Conservation (phyloP, 2,797 vertebrate genomes). For the Cynopterus sphinx region DNA sequence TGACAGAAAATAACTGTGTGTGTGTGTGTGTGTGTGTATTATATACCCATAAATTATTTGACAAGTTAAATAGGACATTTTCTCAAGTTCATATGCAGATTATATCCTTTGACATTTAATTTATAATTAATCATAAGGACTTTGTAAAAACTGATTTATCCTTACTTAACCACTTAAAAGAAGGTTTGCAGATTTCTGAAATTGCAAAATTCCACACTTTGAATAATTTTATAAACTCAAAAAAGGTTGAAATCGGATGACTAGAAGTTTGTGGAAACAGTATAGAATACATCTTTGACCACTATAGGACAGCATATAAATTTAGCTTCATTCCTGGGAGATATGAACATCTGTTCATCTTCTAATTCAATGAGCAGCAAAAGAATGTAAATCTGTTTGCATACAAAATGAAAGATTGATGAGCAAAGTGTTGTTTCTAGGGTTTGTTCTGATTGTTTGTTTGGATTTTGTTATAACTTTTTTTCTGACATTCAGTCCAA, state of each 20-base stretch:
- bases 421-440: neutral
- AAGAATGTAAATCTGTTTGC: slow-evolving; percentile 12
- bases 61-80: neutral
- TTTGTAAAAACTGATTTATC: neutral
- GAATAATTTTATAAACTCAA: neutral
- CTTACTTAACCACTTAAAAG: neutral
- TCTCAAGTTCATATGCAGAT: neutral
- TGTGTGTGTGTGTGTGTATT: neutral
- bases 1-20: neutral
- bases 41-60: neutral
- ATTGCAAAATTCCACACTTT: neutral
- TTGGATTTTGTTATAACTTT: neutral
- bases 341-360: neutral
- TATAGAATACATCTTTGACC: neutral
- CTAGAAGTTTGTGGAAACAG: neutral
- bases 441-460: neutral
- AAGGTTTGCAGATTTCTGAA: neutral
- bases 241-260: neutral
- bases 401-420: neutral
- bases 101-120: neutral
- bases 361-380: neutral
- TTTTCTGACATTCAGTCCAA: neutral
- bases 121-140: neutral
- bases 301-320: neutral
- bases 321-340: neutral